Evolutionary conservation across 2,113 vertebrate species (phyloP).

Genomic region (Trichomycterus rosablanca): DNA sequence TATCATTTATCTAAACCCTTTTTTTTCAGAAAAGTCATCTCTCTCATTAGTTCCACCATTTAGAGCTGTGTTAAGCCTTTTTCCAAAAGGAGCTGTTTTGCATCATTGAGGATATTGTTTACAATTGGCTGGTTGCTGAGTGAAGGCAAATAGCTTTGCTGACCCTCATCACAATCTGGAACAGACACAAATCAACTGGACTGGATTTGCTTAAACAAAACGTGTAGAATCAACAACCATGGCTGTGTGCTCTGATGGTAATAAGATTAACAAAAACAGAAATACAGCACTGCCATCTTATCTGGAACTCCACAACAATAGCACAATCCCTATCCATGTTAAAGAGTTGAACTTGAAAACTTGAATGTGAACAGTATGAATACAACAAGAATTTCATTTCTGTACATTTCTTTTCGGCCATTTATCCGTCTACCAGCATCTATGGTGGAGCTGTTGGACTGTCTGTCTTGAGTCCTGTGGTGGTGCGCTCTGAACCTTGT

Average conservation of each 20-base stretch:
- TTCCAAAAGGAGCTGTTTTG: constrained; percentile 58
- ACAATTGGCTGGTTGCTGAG: constrained; percentile 40
- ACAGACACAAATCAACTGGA: constrained; percentile 35
- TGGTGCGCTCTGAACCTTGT: constrained; percentile 58
- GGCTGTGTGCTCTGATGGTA: constrained; percentile 8
- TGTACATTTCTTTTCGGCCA: constrained; percentile 12
- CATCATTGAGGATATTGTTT: constrained; percentile 58
- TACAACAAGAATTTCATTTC: constrained; percentile 6
- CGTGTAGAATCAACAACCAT: constrained; percentile 22
- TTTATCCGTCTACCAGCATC: constrained; percentile 19
- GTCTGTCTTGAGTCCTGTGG: constrained; percentile 53
- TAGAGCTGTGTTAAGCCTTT: constrained; percentile 44
- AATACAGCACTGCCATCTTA: constrained; percentile 9
- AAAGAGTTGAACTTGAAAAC: constrained; percentile 5
- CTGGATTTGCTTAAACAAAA: constrained; percentile 55
- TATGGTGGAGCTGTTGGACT: constrained; percentile 35
- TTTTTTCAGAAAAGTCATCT: too few relatives aligned
- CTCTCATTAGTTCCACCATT: constrained; percentile 13
- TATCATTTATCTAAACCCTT: constrained; percentile 12
- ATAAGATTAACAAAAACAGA: constrained; percentile 22
- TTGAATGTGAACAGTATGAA: constrained; percentile 10
- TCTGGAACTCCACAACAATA: neutral
- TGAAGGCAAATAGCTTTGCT: constrained; percentile 46
- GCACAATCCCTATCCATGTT: neutral
- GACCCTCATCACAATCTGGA: constrained; percentile 40